These are phyloP conservation scores for Chrysochloris asiatica DNA, from an alignment of 2,113 vertebrate genomes.

Conservation along the genomic window DNA sequence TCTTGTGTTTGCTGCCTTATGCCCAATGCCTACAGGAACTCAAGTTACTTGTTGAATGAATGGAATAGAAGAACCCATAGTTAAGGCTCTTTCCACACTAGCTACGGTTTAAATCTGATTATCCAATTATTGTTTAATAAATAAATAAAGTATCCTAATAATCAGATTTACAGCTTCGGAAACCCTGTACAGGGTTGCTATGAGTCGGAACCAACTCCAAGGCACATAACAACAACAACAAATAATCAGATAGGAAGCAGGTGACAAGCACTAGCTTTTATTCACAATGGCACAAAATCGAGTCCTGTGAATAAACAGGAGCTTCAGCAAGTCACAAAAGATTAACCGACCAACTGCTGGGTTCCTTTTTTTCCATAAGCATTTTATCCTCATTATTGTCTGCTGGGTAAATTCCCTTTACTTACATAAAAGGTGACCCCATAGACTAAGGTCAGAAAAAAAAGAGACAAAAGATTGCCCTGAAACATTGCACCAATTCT, in stretches of 20 bases:
- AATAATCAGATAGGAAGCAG: neutral
- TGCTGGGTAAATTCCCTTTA: slow-evolving; percentile 15
- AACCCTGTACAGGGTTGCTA: too few species aligned
- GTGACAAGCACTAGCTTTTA: slow-evolving; percentile 7
- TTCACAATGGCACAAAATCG: slow-evolving; percentile 31
- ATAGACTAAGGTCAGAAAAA: neutral
- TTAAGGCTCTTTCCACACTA: neutral
- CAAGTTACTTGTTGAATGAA: neutral
- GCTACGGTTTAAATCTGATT: slow-evolving; percentile 22
- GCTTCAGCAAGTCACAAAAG: neutral
- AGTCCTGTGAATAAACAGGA: slow-evolving; percentile 21
- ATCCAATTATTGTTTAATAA: slow-evolving; percentile 42
- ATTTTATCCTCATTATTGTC: neutral
- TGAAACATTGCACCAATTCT: neutral
- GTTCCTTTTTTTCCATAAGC: neutral
- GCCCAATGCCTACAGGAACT: neutral
- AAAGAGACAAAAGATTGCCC: slow-evolving; percentile 23
- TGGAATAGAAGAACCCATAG: neutral
- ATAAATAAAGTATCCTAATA: neutral
- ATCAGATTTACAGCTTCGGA: too few species aligned
- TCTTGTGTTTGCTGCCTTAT: slow-evolving; percentile 11
- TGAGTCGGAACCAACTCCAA: too few species aligned
- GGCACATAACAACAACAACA: too few species aligned
- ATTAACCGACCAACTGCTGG: neutral
- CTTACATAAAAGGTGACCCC: neutral